Percentiles rank a stretch among this genome's conserved stretches.
These are phyloP conservation scores for Seriola rivoliana DNA, from an alignment of 2,113 vertebrate species.

Conservation along the genomic window DNA sequence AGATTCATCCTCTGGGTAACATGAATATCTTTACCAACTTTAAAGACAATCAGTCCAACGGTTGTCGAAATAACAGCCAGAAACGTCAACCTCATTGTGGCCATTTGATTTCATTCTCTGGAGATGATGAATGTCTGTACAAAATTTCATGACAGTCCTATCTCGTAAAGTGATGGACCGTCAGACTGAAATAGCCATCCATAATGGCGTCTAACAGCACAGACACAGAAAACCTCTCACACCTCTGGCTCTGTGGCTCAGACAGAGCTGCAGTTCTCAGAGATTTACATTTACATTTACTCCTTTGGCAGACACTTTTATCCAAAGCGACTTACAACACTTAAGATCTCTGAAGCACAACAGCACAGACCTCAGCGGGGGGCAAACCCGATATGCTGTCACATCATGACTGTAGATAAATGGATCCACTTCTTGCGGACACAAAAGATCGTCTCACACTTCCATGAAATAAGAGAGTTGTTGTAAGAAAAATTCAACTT, in stretches of 20 bases:
- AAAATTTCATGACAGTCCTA: background rate
- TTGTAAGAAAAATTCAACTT: conserved; percentile 41
- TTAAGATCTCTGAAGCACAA: conserved; percentile 18
- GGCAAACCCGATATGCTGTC: conserved; percentile 47
- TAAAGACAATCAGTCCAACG: background rate
- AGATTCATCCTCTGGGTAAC: background rate
- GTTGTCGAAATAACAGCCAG: background rate
- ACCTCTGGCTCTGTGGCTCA: background rate
- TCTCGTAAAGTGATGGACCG: background rate
- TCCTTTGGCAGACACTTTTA: too few relatives aligned
- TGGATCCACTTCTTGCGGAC: conserved; percentile 47
- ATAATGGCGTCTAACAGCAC: too few relatives aligned
- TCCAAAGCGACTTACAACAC: too few relatives aligned
- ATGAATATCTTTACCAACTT: background rate
- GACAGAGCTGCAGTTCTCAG: conserved; percentile 40
- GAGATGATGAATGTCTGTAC: background rate
- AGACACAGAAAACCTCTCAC: background rate
- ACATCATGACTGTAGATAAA: conserved; percentile 57
- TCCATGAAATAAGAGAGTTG: conserved; percentile 59
- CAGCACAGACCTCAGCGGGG: conserved; percentile 48
- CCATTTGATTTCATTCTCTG: background rate
- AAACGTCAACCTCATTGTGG: background rate
- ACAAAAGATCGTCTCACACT: conserved; percentile 38
- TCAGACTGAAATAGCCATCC: background rate
- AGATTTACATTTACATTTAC: background rate